Evolutionary conservation across 2,113 vertebrate species (phyloP).

Genomic region (Menura novaehollandiae): DNA sequence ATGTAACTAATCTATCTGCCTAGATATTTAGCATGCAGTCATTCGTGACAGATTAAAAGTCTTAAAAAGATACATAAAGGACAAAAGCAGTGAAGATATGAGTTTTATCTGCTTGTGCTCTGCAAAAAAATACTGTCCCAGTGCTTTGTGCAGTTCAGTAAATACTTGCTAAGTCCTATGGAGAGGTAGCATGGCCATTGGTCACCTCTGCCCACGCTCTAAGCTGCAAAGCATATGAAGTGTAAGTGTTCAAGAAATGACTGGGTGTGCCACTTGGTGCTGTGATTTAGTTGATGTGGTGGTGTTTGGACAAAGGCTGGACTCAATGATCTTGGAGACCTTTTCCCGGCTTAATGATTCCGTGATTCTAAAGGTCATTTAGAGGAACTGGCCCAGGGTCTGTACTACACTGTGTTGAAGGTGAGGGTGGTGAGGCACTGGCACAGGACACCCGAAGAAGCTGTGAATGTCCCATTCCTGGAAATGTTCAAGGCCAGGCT

Average conservation of each 20-base stretch:
- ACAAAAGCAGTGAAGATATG: neutral
- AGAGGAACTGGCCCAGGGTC: neutral
- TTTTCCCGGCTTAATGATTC: neutral
- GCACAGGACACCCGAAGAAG: neutral
- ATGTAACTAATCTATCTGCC: neutral
- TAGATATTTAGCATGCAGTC: neutral
- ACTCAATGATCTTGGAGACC: neutral
- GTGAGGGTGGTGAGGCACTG: neutral
- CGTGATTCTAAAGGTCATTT: neutral
- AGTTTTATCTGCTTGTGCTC: neutral
- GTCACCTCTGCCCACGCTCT: rapidly evolving
- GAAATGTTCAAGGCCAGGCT: neutral
- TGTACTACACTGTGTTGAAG: neutral
- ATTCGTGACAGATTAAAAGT: neutral
- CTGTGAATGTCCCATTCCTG: neutral
- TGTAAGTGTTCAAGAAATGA: neutral
- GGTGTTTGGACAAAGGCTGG: rapidly evolving
- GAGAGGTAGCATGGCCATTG: neutral
- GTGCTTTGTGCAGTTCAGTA: neutral
- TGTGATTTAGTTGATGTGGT: no score
- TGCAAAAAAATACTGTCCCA: neutral
- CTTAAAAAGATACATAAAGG: neutral
- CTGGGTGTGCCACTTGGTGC: neutral
- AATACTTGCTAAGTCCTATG: neutral
- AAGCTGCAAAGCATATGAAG: neutral